Evolutionary conservation across 1,140 invertebrate species (phyloP), one percentile per base, ranked within the genome.

Genomic region (Leptopilina boulardi): DNA sequence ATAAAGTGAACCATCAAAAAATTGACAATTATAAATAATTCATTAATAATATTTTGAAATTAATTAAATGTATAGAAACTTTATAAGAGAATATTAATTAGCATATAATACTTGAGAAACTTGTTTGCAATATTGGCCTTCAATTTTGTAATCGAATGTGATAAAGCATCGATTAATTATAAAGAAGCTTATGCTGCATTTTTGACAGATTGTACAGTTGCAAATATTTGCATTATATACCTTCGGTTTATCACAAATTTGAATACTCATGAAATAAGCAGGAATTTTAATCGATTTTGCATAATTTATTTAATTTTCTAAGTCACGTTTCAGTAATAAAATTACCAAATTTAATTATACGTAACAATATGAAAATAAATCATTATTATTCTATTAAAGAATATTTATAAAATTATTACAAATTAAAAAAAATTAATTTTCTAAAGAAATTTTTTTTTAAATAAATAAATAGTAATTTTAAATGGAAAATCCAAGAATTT

Each of bases 161-260:
- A 66, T 66, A 66, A 26, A 66, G 21, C 59, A 34, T 26, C 15
- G 23, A 34, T 30, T 66, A 30, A 66, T 66, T 66, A 66, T 66
- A 66, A 66, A 66, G 13, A 30, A 66, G 59, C 59, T 66, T 66
- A 66, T 66, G 26, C 23, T 30, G 59, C 59, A 66, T 23, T 30
- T 66, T 66, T 34, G 59, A 34, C 13, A 13, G 23, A 66, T 66
- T 30, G 11, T 66, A 30, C 23, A n/a, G 11, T 66, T n/a, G 59
- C 59, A 66, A 66, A 66, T 66, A 66, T 66, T 66, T 66, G 59
- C 59, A 66, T 30, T 66, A 13, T 59, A 51, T 51, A 51, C 11
- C 59, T 66, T 15, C 13, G 59, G 15, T n/a, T 30, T 23, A 15
- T 30, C 26, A 23, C 26, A 34, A 30, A 66, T 66, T 66, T 66